Base-by-base conservation (phyloP, 1,140 invertebrate species). In the Drosophila simulans region DNA sequence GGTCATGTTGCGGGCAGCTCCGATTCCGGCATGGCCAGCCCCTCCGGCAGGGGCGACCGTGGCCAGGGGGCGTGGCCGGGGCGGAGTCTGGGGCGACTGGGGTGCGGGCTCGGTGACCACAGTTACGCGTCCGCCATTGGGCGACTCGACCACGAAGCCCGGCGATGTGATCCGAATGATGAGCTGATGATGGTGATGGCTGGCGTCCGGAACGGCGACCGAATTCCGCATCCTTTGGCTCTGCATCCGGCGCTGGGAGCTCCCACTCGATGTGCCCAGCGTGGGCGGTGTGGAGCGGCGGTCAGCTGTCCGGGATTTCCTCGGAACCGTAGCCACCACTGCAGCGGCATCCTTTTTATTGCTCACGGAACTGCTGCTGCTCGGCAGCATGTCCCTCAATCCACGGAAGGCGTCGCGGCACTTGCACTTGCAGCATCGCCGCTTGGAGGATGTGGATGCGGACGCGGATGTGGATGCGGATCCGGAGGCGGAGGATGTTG, bases 341-440 rank as follows among this genome's bases (percentile, higher is more conserved):
- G 49, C 49, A 12, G 39, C 43, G 31, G 54, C 22, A 20, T 86
- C 84, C 58, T 70, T 77, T 35, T 75, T 71, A 7, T 46, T 46
- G 57, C 71, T 62, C 39, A 20, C 40, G 15, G 62, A 55, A 17
- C 10, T 69, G 45, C 51, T 69, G 45, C 51, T 77, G 54, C 49
- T 88, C 51, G 64, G 64, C 51, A 91, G 59, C 48, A 88, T 89
- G 31, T 76, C 62, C 7, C 82, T 54, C 13, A 91, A 35, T 2
- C 79, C 79, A 3, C 72, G 62, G 5, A 85, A 40, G 10, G 71
- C 84, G 64, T 90, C 90, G 3, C 77, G 77, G 55, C 85, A 91
- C 43, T 80, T 91, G 66, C 90, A 90, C 46, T 90, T 91, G 64
- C 90, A 86, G 54, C 90, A 91, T 0, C 81, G 72, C 43, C 90